Conservation (phyloP, 2,113 vertebrate species). For the Podarcis raffonei region DNA sequence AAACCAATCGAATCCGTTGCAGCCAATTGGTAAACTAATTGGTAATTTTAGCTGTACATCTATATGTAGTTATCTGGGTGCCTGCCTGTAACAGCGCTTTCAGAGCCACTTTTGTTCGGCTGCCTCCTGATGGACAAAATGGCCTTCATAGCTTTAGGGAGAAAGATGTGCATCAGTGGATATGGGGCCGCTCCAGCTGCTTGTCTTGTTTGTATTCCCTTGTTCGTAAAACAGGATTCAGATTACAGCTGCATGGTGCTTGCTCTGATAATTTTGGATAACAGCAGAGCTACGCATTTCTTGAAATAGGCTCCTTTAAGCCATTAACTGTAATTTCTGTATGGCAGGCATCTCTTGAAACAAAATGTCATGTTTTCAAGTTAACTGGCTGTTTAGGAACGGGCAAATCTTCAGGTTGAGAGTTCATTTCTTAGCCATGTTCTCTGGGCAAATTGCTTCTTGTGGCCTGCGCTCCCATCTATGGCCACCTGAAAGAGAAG, state of each 20-base stretch:
- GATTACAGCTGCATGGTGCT: slow-evolving; percentile 75
- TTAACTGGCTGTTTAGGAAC: not conserved
- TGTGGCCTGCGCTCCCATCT: not conserved
- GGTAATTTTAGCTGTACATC: slow-evolving; percentile 94
- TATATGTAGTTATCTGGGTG: slow-evolving; percentile 80
- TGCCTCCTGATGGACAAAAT: slow-evolving; percentile 78
- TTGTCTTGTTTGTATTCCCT: slow-evolving; percentile 84
- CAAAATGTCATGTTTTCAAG: slow-evolving; percentile 11
- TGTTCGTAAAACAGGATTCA: slow-evolving; percentile 78
- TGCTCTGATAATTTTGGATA: slow-evolving; percentile 79
- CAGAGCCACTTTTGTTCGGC: slow-evolving; percentile 85
- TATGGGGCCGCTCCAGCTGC: slow-evolving; percentile 76
- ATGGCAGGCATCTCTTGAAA: slow-evolving; percentile 43
- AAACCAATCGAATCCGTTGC: slow-evolving; percentile 92
- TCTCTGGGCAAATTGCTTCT: not conserved
- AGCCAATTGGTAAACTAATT: slow-evolving; percentile 96
- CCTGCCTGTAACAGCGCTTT: slow-evolving; percentile 72
- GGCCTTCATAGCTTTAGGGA: slow-evolving; percentile 75
- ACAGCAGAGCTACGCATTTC: slow-evolving; percentile 70
- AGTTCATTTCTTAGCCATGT: not conserved
- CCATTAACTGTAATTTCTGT: slow-evolving; percentile 57
- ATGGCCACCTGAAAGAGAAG: not conserved
- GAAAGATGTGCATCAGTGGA: slow-evolving; percentile 80
- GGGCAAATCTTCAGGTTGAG: not conserved
- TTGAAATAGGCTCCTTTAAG: slow-evolving; percentile 64